Evolutionary conservation across 1,140 invertebrate genomes (phyloP).

Genomic region (Calephelis virginiensis): DNA sequence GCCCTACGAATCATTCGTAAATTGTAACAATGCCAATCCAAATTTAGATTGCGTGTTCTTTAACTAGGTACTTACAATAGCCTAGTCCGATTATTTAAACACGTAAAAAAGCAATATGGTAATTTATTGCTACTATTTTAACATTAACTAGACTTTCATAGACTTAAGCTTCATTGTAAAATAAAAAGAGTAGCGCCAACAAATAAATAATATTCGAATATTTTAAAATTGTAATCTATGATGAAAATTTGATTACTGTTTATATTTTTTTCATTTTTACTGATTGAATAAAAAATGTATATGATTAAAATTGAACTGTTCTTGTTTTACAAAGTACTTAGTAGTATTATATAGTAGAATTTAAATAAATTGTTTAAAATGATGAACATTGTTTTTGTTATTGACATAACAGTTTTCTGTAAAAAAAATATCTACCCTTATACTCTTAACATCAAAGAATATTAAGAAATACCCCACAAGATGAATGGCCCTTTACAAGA

Average conservation of each 20-base stretch:
- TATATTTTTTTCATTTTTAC: constrained; percentile 5
- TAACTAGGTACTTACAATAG: not conserved
- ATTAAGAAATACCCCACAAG: no score
- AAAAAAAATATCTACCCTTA: no score
- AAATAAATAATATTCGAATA: not conserved
- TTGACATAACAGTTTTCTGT: no score
- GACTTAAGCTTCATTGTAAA: not conserved
- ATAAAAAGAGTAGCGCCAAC: not conserved
- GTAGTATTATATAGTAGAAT: constrained; percentile 31
- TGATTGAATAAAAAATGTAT: constrained; percentile 2
- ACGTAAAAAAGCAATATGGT: constrained; percentile 4
- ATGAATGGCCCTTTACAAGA: no score
- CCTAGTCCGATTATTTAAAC: not conserved
- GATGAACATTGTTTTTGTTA: constrained; percentile 6
- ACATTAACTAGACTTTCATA: not conserved
- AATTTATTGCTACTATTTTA: not conserved
- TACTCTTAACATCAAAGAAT: no score
- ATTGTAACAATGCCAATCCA: not conserved
- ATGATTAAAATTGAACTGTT: constrained; percentile 1
- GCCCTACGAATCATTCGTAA: no score
- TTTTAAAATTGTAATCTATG: constrained; percentile 2
- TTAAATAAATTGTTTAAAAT: constrained; percentile 35
- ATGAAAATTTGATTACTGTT: not conserved
- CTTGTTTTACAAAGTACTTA: constrained; percentile 18
- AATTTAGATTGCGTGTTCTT: constrained; percentile 9